A percentile compares a stretch with the other conserved stretches of the same genome.
phyloP scores from a whole-genome alignment of 2,888 invertebrate genomes.

The Thymelicus sylvestris region DNA sequence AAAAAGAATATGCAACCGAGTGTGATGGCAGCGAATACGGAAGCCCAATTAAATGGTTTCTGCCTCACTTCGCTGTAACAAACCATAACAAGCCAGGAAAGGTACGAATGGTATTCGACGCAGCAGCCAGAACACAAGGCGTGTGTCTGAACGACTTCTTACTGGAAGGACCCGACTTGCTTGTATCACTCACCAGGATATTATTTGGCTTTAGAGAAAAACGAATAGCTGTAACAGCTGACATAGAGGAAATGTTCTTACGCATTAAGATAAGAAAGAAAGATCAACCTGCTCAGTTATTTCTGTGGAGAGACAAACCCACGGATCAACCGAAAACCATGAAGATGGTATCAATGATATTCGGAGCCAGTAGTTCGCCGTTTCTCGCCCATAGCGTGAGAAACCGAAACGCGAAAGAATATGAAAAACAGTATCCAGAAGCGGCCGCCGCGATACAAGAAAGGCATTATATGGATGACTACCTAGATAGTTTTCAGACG shows the following conservation, averaged over 20 bases:
- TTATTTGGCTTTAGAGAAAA: constrained; percentile 42
- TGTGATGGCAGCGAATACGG: constrained; percentile 6
- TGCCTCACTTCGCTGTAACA: constrained; percentile 42
- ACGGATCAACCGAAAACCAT: neutral
- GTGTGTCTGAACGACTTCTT: too few species aligned
- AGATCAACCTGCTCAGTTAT: constrained; percentile 27
- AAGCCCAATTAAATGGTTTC: constrained; percentile 18
- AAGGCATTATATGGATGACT: too few species aligned
- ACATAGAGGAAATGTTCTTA: constrained; percentile 46
- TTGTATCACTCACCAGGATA: constrained; percentile 43
- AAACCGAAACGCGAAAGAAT: too few species aligned
- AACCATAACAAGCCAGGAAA: constrained; percentile 41
- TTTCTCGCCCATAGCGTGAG: too few species aligned
- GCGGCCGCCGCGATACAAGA: too few species aligned
- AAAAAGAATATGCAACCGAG: constrained; percentile 23
- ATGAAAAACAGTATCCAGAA: too few species aligned
- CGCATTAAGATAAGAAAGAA: constrained; percentile 33
- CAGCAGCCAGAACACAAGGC: constrained; percentile 41
- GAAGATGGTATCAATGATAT: too few species aligned
- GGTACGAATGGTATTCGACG: constrained; percentile 40
- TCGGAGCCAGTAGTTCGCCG: too few species aligned
- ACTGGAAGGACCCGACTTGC: constrained; percentile 42
- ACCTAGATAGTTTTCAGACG: too few species aligned
- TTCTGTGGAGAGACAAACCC: constrained; percentile 30
- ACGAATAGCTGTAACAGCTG: constrained; percentile 40